A percentile compares a stretch with the other conserved stretches of the same genome.
These are phyloP conservation scores for Sciaenops ocellatus DNA, from an alignment of 2,797 vertebrate species.

Conservation along the genomic window DNA sequence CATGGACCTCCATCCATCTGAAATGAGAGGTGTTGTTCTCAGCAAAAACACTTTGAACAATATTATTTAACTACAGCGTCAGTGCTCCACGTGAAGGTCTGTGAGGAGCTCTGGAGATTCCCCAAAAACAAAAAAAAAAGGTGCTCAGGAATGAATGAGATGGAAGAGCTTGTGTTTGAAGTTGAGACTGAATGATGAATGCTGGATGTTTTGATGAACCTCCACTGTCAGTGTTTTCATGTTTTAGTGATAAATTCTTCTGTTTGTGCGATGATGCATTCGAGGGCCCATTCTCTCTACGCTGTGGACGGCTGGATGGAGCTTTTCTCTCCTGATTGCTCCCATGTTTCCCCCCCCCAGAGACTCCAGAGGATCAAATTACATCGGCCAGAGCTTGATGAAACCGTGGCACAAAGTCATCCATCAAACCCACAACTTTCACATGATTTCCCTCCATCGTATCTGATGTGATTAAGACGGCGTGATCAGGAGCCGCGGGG, in stretches of 20 bases:
- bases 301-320: background rate
- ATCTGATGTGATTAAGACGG: conserved; percentile 31
- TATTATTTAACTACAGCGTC: conserved; percentile 38
- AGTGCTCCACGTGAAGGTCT: background rate
- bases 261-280: conserved; percentile 30
- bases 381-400: conserved; percentile 47
- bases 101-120: background rate
- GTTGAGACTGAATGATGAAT: conserved; percentile 15
- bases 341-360: background rate
- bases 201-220: conserved; percentile 22
- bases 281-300: background rate
- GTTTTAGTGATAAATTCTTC: conserved; percentile 33
- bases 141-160: conserved; percentile 9
- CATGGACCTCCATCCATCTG: conserved; percentile 46
- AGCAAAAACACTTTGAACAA: conserved; percentile 50
- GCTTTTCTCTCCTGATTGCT: conserved; percentile 26
- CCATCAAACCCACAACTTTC: conserved; percentile 34
- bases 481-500: background rate
- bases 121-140: background rate
- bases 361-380: conserved; percentile 49
- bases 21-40: conserved; percentile 54
- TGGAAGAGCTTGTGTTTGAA: background rate
- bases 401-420: conserved; percentile 47
- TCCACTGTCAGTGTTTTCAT: conserved; percentile 22
- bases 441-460: conserved; percentile 27